These are phyloP conservation scores for Arbacia lixula DNA, from an alignment of 53 echinoderm and acorn worm genomes.

Conservation along the genomic window DNA sequence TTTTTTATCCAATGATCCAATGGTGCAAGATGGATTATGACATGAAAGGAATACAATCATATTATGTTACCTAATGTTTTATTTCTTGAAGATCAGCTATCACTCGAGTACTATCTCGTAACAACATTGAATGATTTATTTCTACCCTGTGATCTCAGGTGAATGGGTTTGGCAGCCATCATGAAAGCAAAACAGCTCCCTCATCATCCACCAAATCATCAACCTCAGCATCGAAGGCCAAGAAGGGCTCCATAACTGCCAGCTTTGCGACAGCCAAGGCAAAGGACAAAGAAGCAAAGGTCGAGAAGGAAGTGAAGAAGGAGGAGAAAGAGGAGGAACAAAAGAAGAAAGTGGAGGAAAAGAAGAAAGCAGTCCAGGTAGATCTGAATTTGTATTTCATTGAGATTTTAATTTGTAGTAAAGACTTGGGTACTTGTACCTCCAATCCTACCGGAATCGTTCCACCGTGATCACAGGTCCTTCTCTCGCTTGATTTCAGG, in stretches of 20 bases:
- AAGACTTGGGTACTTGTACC: too few relatives aligned
- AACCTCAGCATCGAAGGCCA: neutral
- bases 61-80: too few relatives aligned
- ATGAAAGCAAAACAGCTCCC: slow-evolving; percentile 28
- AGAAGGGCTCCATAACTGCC: slow-evolving; percentile 32
- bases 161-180: slow-evolving; percentile 59
- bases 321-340: neutral
- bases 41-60: too few relatives aligned
- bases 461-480: too few relatives aligned
- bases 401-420: neutral
- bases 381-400: neutral
- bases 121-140: neutral
- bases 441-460: too few relatives aligned
- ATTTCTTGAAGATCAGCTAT: too few relatives aligned
- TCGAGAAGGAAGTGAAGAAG: slow-evolving; percentile 2
- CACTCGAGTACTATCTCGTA: neutral
- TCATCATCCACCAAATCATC: slow-evolving; percentile 4
- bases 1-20: too few relatives aligned
- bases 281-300: neutral
- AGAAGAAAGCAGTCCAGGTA: slow-evolving; percentile 61
- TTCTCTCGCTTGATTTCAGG: too few relatives aligned
- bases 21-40: too few relatives aligned
- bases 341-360: slow-evolving; percentile 58
- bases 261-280: slow-evolving; percentile 31
- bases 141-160: neutral